Evolutionary conservation across 2,888 invertebrate genomes (phyloP).

Genomic region (Caenorhabditis doughertyi): DNA sequence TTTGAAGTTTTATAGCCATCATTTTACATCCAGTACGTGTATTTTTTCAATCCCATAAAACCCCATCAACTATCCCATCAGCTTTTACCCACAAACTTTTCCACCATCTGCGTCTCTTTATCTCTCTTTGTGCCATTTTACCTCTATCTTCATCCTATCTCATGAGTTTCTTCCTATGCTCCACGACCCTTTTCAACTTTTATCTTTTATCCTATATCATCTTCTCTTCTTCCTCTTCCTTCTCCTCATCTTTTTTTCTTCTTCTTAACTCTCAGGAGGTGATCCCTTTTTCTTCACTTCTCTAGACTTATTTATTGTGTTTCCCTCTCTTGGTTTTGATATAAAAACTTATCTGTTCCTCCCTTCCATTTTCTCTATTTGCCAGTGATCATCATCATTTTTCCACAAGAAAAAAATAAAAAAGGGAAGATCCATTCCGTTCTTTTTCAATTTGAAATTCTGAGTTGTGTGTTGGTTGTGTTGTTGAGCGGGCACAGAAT

Average conservation of each 20-base stretch:
- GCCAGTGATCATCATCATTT: background rate
- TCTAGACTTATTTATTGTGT: conserved; percentile 10
- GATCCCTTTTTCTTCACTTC: background rate
- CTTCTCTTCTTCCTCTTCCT: background rate
- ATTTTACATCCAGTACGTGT: too few relatives aligned
- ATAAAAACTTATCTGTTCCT: background rate
- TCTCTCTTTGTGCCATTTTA: conserved; percentile 24
- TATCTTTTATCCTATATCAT: conserved; percentile 47
- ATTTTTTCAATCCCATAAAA: background rate
- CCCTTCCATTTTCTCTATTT: background rate
- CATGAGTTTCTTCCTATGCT: background rate
- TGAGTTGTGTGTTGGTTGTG: background rate
- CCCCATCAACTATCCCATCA: background rate
- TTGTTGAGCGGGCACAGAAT: background rate
- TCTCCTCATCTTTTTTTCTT: conserved; percentile 2
- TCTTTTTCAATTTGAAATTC: background rate
- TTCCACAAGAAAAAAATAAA: background rate
- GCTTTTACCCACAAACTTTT: conserved; percentile 14
- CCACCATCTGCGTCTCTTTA: background rate
- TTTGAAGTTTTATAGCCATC: too few relatives aligned
- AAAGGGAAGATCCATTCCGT: background rate
- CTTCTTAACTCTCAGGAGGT: background rate
- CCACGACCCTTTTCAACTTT: conserved; percentile 38
- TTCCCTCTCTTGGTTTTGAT: background rate
- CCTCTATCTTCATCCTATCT: background rate